Conservation (phyloP, 2,113 vertebrate genomes). For the Psilopogon haemacephalus region DNA sequence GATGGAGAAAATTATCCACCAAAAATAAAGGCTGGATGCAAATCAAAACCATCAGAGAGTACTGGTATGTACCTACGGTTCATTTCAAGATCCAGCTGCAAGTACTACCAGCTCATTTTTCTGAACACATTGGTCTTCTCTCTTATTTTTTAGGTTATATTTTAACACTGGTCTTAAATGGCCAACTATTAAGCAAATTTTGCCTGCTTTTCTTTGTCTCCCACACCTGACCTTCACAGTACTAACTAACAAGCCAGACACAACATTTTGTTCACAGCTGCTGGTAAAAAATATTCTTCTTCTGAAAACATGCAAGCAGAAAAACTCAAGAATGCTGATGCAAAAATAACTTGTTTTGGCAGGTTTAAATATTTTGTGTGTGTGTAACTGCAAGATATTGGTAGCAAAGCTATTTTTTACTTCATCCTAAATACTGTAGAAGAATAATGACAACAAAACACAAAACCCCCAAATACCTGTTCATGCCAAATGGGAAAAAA, state of each 20-base stretch:
- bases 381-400: neutral
- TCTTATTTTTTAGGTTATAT: neutral
- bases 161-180: neutral
- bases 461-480: neutral
- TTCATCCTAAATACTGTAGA: neutral
- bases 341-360: constrained; percentile 56
- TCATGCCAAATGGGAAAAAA: neutral
- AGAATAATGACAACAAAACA: constrained; percentile 40
- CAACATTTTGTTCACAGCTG: constrained; percentile 8
- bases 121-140: neutral
- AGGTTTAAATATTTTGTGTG: neutral
- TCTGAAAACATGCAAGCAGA: constrained; percentile 31
- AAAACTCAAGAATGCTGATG: constrained; percentile 26
- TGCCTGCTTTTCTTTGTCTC: neutral
- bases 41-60: neutral
- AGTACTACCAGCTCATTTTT: neutral
- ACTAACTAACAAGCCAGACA: neutral
- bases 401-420: constrained; percentile 7
- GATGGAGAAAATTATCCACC: neutral
- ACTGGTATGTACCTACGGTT: neutral
- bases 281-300: constrained; percentile 2
- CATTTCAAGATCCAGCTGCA: neutral
- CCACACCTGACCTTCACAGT: neutral
- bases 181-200: neutral
- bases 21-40: neutral